These are phyloP conservation scores for Spodoptera frugiperda DNA, from an alignment of 1,140 invertebrate genomes.

Conservation along the genomic window DNA sequence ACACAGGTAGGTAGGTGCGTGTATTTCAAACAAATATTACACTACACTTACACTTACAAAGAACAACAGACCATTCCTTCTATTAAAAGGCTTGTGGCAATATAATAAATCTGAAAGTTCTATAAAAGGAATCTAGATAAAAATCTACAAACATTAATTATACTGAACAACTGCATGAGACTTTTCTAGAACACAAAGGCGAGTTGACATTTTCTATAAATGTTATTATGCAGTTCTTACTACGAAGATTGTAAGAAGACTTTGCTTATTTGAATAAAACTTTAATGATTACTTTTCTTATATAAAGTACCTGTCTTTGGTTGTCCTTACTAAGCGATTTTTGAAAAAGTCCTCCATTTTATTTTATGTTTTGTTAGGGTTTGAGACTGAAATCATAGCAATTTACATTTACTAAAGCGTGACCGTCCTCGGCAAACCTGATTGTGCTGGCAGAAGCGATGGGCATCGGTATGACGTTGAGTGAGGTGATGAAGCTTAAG, in stretches of 20 bases:
- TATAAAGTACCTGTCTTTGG: too few species aligned
- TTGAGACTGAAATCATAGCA: too few species aligned
- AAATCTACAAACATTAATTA: conserved; percentile 34
- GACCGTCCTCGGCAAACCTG: too few species aligned
- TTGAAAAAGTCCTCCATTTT: too few species aligned
- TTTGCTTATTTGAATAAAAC: conserved; percentile 5
- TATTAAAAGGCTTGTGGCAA: not conserved
- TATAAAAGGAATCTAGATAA: conserved; percentile 31
- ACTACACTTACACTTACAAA: not conserved
- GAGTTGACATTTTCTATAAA: conserved; percentile 33
- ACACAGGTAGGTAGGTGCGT: too few species aligned
- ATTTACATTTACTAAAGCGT: too few species aligned
- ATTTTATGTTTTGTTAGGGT: too few species aligned
- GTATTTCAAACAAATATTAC: too few species aligned
- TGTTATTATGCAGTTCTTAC: conserved; percentile 20
- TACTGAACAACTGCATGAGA: conserved; percentile 31
- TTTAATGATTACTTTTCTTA: not conserved
- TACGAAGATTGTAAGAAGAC: not conserved
- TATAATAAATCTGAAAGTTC: conserved; percentile 35
- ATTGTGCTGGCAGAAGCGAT: too few species aligned
- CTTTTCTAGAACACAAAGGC: conserved; percentile 21
- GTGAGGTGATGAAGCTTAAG: too few species aligned
- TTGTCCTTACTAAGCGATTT: too few species aligned
- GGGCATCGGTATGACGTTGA: too few species aligned
- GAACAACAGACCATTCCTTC: not conserved